phyloP scores from a whole-genome alignment of 1,140 invertebrate species.

The Microplitis demolitor region DNA sequence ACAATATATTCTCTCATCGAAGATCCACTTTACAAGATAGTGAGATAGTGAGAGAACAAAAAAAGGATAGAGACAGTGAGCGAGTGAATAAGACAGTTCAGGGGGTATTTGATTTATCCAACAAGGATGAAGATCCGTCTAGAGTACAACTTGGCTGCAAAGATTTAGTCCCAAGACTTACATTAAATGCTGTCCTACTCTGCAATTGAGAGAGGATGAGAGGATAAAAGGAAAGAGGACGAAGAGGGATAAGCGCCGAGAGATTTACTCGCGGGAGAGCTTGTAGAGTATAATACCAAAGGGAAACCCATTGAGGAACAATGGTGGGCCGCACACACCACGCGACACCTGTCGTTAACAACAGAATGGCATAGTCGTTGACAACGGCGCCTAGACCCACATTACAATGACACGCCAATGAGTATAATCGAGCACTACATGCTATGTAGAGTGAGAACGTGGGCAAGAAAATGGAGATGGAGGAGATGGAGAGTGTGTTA shows the following conservation, averaged over 20 bases:
- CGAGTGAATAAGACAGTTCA: background rate
- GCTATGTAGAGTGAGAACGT: slow-evolving; percentile 10
- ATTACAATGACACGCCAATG: slow-evolving; percentile 46
- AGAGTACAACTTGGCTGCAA: slow-evolving; percentile 23
- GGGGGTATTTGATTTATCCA: slow-evolving; percentile 2
- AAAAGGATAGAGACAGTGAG: background rate
- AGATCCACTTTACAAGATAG: background rate
- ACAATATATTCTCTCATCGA: background rate
- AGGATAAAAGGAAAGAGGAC: background rate
- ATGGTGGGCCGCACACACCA: slow-evolving; percentile 35
- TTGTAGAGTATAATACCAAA: background rate
- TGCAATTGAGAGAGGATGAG: slow-evolving; percentile 11
- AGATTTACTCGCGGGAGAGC: background rate
- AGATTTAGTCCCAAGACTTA: slow-evolving; percentile 37
- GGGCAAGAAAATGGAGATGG: too few relatives aligned
- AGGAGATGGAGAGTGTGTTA: too few relatives aligned
- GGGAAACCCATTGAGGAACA: slow-evolving; percentile 48
- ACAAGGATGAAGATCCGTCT: slow-evolving; percentile 4
- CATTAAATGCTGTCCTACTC: background rate
- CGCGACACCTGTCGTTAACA: slow-evolving; percentile 45
- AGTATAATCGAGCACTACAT: slow-evolving; percentile 17
- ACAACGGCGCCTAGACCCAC: slow-evolving; percentile 46
- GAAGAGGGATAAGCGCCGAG: background rate
- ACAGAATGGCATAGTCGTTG: slow-evolving; percentile 9
- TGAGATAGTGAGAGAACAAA: background rate